These are phyloP conservation scores for Galaxias olidus DNA, from an alignment of 2,797 vertebrate species.

Conservation along the genomic window DNA sequence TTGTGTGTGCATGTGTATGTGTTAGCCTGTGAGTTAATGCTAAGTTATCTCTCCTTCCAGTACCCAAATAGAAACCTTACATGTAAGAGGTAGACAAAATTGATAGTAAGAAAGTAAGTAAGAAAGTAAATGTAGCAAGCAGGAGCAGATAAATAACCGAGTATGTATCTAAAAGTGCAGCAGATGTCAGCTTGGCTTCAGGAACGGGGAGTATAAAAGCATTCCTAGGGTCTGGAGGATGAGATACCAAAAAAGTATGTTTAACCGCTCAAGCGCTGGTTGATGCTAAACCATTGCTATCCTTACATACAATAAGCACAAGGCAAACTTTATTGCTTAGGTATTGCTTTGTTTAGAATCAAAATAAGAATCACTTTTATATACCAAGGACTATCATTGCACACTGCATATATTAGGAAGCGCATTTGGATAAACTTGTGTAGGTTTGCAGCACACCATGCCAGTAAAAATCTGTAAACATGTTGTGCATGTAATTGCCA, in stretches of 20 bases:
- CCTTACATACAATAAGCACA: not conserved
- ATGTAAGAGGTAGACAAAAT: conserved; percentile 5
- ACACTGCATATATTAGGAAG: too few relatives aligned
- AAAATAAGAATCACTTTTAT: too few relatives aligned
- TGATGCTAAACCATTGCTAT: not conserved
- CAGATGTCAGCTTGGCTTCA: conserved; percentile 13
- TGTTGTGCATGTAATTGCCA: too few relatives aligned
- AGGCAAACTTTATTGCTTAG: not conserved
- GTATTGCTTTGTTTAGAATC: not conserved
- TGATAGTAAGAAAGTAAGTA: not conserved
- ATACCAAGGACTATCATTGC: too few relatives aligned
- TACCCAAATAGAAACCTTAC: conserved; percentile 8
- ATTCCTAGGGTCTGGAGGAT: conserved; percentile 1
- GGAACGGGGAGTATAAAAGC: not conserved
- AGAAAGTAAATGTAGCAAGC: conserved; percentile 15
- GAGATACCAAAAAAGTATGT: not conserved
- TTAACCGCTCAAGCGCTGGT: conserved; percentile 1
- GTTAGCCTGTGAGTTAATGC: not conserved
- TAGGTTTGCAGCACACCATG: too few relatives aligned
- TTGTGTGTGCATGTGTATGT: not conserved
- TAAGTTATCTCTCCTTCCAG: conserved; percentile 17
- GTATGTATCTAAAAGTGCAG: conserved; percentile 1
- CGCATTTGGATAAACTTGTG: too few relatives aligned
- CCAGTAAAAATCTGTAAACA: too few relatives aligned
- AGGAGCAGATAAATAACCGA: conserved; percentile 8